Evolutionary conservation across 2,797 vertebrate genomes (phyloP).

Genomic region (Mormyrops boulengeri): DNA sequence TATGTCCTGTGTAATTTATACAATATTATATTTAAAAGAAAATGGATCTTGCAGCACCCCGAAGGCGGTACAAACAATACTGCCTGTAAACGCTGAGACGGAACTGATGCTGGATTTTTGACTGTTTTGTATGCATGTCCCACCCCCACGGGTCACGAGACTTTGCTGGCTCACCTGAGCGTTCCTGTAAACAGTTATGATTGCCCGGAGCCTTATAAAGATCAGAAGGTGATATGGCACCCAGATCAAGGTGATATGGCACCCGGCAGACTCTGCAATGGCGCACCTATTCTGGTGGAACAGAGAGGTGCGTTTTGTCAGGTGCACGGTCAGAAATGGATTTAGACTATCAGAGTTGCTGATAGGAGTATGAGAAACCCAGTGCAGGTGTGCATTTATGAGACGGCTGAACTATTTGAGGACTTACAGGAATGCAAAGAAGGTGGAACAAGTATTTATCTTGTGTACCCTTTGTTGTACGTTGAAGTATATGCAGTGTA

Average conservation of each 20-base stretch:
- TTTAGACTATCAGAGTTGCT: neutral
- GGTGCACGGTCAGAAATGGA: neutral
- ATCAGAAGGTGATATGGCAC: neutral
- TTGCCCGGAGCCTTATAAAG: neutral
- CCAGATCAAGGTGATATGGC: neutral
- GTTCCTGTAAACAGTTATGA: neutral
- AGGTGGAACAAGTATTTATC: neutral
- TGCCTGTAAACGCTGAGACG: neutral
- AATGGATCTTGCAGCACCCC: neutral
- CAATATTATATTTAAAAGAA: neutral
- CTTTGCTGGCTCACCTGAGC: neutral
- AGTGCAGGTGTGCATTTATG: neutral
- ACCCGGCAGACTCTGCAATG: neutral
- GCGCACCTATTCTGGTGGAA: neutral
- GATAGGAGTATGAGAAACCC: neutral
- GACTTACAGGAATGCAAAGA: neutral
- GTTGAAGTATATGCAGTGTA: neutral
- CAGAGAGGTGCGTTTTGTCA: neutral
- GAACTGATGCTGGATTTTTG: neutral
- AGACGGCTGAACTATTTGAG: neutral
- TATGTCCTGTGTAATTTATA: neutral
- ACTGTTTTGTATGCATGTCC: neutral
- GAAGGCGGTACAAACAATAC: neutral
- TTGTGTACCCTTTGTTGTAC: neutral
- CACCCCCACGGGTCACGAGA: neutral